Base-by-base conservation (phyloP, 2,888 invertebrate genomes). In the Celastrina argiolus region DNA sequence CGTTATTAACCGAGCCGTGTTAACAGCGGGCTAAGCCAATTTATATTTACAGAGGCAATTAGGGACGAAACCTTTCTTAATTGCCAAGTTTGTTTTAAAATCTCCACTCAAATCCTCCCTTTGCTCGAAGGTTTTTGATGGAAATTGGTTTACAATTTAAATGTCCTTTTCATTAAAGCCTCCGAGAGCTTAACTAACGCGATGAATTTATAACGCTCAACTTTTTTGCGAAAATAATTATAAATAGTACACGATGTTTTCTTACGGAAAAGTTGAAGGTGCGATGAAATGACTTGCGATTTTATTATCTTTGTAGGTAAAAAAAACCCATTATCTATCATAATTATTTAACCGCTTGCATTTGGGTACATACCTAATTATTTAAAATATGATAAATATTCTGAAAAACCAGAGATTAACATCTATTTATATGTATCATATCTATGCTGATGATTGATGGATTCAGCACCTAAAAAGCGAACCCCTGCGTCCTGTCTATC, bases 31-130 rank as follows among this genome's bases (percentile, higher is more conserved):
- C 41, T 31, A 31, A 31, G 31, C 41, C 58, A 31, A 66, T 66
- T 59, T 66, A 66, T 59, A 66, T 59, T 66, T 39, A 61, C 61
- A 36, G 61, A 39, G 22, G 61, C 61, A 36, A 36, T 61, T 61
- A 39, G 36, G 22, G 61, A 18, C 61, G 36, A 14, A 58, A 39
- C 61, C 61, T 39, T 61, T 61, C 61, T 61, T 61, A 61, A 61
- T 39, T 61, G 36, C 61, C 61, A 61, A 61, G 61, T 61, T 61
- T 61, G 61, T 61, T 61, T 36, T 61, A 61, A 61, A 61, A 61
- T 61, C 61, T 36, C 59, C 16, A 5, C 39, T 22, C 18, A 61
- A 36, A 36, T 61, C 14, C 61, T 61, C 39, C 39, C 22, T 61
- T 61, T 39, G 18, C 36, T 61, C 36, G 14, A 39, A 36, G 61